Base-by-base conservation (phyloP, 2,113 vertebrate genomes). In the Platysteira castanea region DNA sequence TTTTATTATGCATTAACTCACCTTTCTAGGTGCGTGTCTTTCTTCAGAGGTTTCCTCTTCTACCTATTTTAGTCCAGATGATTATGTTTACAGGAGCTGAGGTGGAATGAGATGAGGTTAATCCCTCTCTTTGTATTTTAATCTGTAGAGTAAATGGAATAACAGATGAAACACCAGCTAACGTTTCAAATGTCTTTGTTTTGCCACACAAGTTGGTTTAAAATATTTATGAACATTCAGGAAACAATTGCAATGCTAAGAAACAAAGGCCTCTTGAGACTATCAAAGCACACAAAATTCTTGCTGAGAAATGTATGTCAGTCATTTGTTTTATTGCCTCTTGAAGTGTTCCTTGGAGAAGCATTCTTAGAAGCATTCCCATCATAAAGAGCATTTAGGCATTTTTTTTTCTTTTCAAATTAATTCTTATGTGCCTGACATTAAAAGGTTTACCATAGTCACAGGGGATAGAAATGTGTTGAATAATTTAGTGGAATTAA, bases 331-430 rank as follows among this genome's bases (percentile, higher is more conserved):
- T 94, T 87, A 67, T 37, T 89, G 59, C 63, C 33, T 81, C 65
- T 90, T 93, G 71, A 84, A 92, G n/a, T 53, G 54, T 77, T 88
- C 67, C 76, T 90, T 86, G 60, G 73, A 95, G 88, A 42, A 88
- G n/a, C 0, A 0, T 88, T 90, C 67, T 90, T 85, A 88, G 81
- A 85, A 74, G 52, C 52, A 59, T 53, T 89, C 35, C 27, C 23
- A 54, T 77, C 64, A 63, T 70, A 77, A 83, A 85, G 19, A 81
- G 20, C 35, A 53, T n/a, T 90, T 50, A 74, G 57, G 52, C 33
- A 2, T 75, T 22, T 65, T 60, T 88, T 86, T 31, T 56, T 22
- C 46, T 74, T 86, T 77, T 77, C 13, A 59, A 90, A 74, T 90
- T 28, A 86, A 91, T 92, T 94, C 70, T 33, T 53, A 2, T 15